Conservation (phyloP, 2,113 vertebrate genomes). For the Sphaerodactylus townsendi region DNA sequence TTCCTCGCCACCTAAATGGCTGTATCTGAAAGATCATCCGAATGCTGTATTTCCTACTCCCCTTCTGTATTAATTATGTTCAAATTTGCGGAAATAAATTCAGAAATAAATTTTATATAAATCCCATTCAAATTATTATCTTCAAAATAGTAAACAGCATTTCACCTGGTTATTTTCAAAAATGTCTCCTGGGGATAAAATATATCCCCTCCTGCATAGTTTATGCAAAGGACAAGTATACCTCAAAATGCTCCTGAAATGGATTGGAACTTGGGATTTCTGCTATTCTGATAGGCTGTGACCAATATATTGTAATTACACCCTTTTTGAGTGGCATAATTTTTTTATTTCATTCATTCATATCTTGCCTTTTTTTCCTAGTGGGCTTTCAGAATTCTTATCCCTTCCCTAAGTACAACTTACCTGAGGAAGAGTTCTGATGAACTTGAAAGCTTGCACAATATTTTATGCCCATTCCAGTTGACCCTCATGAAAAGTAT, state of each 20-base stretch:
- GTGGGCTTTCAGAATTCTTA: no score
- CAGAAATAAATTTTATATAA: conserved; percentile 63
- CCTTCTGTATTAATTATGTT: conserved; percentile 68
- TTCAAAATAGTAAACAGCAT: conserved; percentile 54
- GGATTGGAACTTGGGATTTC: not conserved
- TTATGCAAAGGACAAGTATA: conserved; percentile 25
- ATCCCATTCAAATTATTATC: conserved; percentile 64
- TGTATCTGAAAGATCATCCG: conserved; percentile 56
- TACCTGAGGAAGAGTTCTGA: no score
- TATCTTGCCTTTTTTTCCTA: no score
- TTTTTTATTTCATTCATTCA: not conserved
- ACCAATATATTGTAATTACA: not conserved
- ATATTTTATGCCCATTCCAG: no score
- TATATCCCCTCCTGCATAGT: conserved; percentile 19
- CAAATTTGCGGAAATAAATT: conserved; percentile 73
- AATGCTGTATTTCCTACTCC: conserved; percentile 42
- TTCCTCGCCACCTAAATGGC: conserved; percentile 54
- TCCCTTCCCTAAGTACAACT: no score
- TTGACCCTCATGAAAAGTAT: no score
- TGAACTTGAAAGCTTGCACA: no score
- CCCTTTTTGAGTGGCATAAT: conserved; percentile 46
- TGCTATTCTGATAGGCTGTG: not conserved
- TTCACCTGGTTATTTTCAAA: conserved; percentile 56
- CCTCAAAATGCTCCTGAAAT: not conserved
- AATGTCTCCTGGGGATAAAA: conserved; percentile 53